Percentiles rank a stretch among this genome's conserved stretches.
These are phyloP conservation scores for Petrocephalus microphthalmus DNA, from an alignment of 2,113 vertebrate genomes.

Conservation along the genomic window DNA sequence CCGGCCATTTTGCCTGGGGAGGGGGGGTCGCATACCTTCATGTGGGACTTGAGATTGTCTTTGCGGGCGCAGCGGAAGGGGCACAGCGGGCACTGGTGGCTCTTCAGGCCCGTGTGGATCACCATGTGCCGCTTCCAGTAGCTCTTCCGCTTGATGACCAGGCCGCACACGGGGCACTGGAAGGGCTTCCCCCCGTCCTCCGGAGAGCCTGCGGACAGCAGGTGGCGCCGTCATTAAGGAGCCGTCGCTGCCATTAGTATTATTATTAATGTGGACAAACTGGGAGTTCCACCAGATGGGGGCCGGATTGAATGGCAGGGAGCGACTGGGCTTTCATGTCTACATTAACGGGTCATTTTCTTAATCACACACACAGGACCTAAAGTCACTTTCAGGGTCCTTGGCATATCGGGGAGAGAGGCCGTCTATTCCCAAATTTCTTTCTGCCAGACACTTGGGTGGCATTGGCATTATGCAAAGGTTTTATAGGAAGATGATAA, in stretches of 20 bases:
- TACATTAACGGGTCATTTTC: neutral
- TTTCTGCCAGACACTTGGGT: neutral
- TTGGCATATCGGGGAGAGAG: no score
- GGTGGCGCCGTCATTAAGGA: neutral
- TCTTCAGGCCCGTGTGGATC: slow-evolving; percentile 98
- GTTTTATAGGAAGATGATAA: slow-evolving; percentile 15
- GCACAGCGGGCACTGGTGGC: slow-evolving; percentile 95
- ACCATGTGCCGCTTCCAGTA: slow-evolving; percentile 99
- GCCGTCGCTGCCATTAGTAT: neutral
- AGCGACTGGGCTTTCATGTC: neutral
- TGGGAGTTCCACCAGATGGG: neutral
- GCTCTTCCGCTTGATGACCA: slow-evolving; percentile 99
- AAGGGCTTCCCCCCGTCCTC: slow-evolving; percentile 97
- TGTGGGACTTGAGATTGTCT: slow-evolving; percentile 99
- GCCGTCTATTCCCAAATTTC: neutral
- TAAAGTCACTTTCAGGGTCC: neutral
- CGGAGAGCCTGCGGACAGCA: slow-evolving; percentile 69
- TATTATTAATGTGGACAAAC: neutral
- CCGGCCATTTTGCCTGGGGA: no score
- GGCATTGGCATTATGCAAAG: neutral
- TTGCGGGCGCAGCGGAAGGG: slow-evolving; percentile 98
- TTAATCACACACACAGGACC: neutral
- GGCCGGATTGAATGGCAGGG: neutral
- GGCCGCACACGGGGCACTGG: slow-evolving; percentile 95
- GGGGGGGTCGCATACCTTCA: no score